Evolutionary conservation across 2,888 invertebrate species (phyloP).

Genomic region (Pheosia gnoma): DNA sequence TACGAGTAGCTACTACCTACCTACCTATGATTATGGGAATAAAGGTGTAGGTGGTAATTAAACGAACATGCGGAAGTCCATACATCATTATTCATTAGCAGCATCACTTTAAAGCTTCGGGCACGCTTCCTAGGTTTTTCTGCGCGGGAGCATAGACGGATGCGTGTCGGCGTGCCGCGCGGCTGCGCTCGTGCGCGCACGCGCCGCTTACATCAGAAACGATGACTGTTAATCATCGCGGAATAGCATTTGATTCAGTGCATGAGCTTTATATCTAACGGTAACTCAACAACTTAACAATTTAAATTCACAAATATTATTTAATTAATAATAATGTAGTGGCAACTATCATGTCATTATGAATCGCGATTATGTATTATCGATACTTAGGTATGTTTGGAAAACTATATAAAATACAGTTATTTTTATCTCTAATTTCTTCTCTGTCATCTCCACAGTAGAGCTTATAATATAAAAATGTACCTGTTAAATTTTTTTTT

Average conservation of each 20-base stretch:
- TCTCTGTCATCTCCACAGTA: no score
- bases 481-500: no score
- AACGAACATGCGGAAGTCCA: constrained; percentile 69
- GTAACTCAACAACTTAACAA: constrained; percentile 26
- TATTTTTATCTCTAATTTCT: no score
- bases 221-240: constrained; percentile 50
- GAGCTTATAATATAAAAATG: no score
- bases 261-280: constrained; percentile 59
- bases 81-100: constrained; percentile 73
- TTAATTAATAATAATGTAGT: constrained; percentile 16
- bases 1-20: constrained; percentile 21
- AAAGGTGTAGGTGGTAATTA: constrained; percentile 57
- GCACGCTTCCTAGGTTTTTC: constrained; percentile 75
- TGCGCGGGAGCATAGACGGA: constrained; percentile 45
- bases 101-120: constrained; percentile 59
- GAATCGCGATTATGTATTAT: background rate
- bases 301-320: background rate
- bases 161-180: constrained; percentile 57
- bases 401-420: no score
- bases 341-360: background rate
- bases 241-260: constrained; percentile 53
- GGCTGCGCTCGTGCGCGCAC: constrained; percentile 66
- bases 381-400: no score
- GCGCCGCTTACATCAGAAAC: constrained; percentile 47
- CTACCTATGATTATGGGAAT: constrained; percentile 13